Evolutionary conservation across 2,113 vertebrate genomes (phyloP), one percentile per base, ranked within the genome.

Genomic region (Malaclemys terrapin): DNA sequence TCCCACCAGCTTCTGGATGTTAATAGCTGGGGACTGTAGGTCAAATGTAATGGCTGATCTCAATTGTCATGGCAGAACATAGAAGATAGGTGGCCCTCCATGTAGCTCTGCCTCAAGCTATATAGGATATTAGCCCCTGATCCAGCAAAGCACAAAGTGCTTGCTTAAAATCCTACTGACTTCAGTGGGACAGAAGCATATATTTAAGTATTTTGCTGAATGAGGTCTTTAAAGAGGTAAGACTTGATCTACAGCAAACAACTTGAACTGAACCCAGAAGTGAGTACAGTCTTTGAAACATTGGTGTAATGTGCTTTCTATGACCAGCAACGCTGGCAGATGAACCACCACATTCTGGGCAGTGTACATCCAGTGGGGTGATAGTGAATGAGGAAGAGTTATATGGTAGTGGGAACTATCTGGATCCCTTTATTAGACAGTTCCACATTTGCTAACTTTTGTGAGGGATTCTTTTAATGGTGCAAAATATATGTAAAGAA

Each of bases 361-460:
- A 78, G 42, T 8, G 22, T 47, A 14, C 3, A 72, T 35, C 8
- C 20, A 7, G 35, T 54, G 5, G 52, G 22, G 22, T n/a, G 80
- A 38, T 22, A 8, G n/a, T n/a, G n/a, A 56, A 56, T 25, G 52
- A 42, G 22, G 52, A 81, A 38, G 52, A 10, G 52, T 54, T 8
- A 14, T 27, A 11, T 45, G 10, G n/a, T 5, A 29, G 47, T 72
- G 13, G 35, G 22, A 29, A 12, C 16, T 89, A 38, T 24, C 3
- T 1, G 2, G 29, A 72, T 85, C 29, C n/a, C 52, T 87, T 75
- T 20, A 9, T 57, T 0, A 0, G 49, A 72, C 0, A 0, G 80
- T 92, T 50, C 42, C 56, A 84, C 11, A 38, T 89, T 59, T 80
- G 56, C 1, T 1, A 93, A 49, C 6, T 5, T 76, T 92, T 50